These are phyloP conservation scores for Pogonophryne albipinna DNA, from an alignment of 2,797 vertebrate genomes.

Conservation along the genomic window DNA sequence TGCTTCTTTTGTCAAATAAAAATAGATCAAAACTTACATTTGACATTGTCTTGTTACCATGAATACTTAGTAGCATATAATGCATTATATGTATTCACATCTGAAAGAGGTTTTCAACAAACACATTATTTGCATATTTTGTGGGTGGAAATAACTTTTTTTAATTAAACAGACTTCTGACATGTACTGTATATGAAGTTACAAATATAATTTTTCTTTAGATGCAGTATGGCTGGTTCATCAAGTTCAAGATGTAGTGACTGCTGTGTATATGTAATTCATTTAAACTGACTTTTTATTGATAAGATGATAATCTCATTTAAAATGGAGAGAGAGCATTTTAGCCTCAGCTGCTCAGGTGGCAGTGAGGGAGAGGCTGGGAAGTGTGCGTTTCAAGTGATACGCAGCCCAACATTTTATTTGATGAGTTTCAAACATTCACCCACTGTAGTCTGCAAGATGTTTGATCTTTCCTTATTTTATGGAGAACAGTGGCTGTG, in stretches of 20 bases:
- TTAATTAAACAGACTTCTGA: no score
- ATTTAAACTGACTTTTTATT: not conserved
- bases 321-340: no score
- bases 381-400: conserved; percentile 2
- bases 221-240: not conserved
- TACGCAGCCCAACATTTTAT: not conserved
- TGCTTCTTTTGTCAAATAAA: no score
- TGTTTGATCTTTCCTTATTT: not conserved
- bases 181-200: no score
- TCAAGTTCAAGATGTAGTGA: not conserved
- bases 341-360: not conserved
- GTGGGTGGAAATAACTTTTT: no score
- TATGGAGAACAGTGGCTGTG: not conserved
- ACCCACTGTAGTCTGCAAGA: not conserved
- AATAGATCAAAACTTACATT: no score
- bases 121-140: not conserved
- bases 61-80: not conserved
- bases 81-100: not conserved
- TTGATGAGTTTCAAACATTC: not conserved
- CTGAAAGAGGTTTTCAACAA: not conserved
- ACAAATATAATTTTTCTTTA: not conserved
- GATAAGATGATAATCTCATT: not conserved
- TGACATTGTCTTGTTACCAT: not conserved
- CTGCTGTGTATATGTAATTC: no score
- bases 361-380: not conserved